Conservation (phyloP, 2,888 invertebrate genomes). For the Aricia artaxerxes region DNA sequence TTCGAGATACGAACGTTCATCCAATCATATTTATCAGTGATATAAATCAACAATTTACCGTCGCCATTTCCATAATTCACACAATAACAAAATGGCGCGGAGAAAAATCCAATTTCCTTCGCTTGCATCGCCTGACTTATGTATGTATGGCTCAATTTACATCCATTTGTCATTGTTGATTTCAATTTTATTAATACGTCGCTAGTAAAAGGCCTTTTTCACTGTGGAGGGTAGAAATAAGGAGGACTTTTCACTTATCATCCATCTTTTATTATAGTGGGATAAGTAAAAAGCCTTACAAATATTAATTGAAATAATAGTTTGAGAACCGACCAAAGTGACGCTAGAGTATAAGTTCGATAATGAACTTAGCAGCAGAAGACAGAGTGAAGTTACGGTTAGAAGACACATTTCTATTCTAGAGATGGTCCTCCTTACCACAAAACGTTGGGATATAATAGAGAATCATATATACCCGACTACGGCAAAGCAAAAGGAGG, state of each 20-base stretch:
- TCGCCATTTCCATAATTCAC: slow-evolving; percentile 78
- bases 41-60: slow-evolving; percentile 77
- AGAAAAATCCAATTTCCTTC: slow-evolving; percentile 78
- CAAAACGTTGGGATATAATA: too few relatives aligned
- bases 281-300: too few relatives aligned
- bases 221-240: background rate
- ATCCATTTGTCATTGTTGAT: slow-evolving; percentile 43
- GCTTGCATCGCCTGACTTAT: slow-evolving; percentile 64
- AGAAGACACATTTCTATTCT: too few relatives aligned
- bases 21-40: slow-evolving; percentile 56
- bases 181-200: slow-evolving; percentile 21
- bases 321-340: too few relatives aligned
- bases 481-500: too few relatives aligned
- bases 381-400: too few relatives aligned
- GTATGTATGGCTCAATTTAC: slow-evolving; percentile 57
- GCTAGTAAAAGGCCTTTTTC: background rate
- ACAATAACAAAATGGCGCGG: slow-evolving; percentile 74
- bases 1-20: slow-evolving; percentile 37
- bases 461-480: too few relatives aligned
- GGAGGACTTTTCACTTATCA: background rate
- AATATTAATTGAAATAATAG: too few relatives aligned
- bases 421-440: too few relatives aligned
- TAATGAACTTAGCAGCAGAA: too few relatives aligned
- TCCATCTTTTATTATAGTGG: too few relatives aligned
- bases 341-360: too few relatives aligned